Evolutionary conservation across 2,888 invertebrate genomes (phyloP), one percentile per base, ranked within the genome.

Genomic region (Neoitamus cyanurus): DNA sequence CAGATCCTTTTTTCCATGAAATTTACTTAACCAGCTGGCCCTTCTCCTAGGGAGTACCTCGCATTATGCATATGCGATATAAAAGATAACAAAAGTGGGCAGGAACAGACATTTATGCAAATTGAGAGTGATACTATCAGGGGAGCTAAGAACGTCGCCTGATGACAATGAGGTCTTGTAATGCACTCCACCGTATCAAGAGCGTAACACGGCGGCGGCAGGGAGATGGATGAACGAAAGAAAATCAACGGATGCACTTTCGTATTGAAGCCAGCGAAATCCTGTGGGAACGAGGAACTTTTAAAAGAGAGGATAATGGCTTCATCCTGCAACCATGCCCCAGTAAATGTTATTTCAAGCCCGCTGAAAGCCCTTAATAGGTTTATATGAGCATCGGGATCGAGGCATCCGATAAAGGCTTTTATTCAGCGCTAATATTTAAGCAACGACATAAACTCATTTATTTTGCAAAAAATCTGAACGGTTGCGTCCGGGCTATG

Each of bases 41-140:
- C 36, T 20, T 20, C 20, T 73, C 36, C 31, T 2, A 73, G 34
- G 15, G 13, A 30, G 30, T 25, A 77, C 77, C 25, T 46, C 28
- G 37, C 46, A 77, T 46, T 77, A 77, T 77, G 25, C 77, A 77
- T 77, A 77, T 77, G 42, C 77, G 77, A 77, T 77, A 77, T 46
- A 42, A 77, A 77, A 46, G 46, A 42, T 42, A 77, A 77, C 20
- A 77, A 77, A 42, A 77, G 77, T 77, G 42, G 42, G 77, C 77
- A 73, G 73, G 36, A 73, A 37, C 73, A 77, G 77, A 77, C 77
- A 77, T 46, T 77, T 77, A 77, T 77, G 77, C 77, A 77, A 77
- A 77, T 77, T 77, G 46, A 25, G 5, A 46, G 15, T 46, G 77
- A 77, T 77, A 77, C 11, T 46, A 77, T 77, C 77, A n/a, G n/a